phyloP scores from a whole-genome alignment of 2,888 invertebrate species.

The Dynastes tityus region DNA sequence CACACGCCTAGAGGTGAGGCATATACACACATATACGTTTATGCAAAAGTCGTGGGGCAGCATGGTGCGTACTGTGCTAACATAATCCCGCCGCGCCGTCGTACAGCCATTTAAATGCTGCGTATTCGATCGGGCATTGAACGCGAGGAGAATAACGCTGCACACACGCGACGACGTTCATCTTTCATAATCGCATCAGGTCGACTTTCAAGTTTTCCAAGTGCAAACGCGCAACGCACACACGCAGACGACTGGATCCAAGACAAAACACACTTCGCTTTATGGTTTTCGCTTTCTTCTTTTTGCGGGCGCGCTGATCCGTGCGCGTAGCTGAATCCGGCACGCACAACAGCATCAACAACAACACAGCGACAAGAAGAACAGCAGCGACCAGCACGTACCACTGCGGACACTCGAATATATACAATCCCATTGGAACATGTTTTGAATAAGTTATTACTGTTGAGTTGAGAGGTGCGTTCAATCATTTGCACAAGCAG shows the following conservation, averaged over 20 bases:
- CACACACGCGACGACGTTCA: conserved; percentile 51
- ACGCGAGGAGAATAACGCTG: conserved; percentile 50
- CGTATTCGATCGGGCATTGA: conserved; percentile 54
- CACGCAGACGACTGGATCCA: conserved; percentile 49
- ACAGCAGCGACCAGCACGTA: background rate
- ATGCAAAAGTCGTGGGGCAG: conserved; percentile 16
- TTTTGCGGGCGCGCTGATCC: conserved; percentile 49
- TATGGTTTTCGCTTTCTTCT: conserved; percentile 43
- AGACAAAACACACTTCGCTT: conserved; percentile 51
- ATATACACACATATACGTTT: background rate
- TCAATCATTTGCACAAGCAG: no score
- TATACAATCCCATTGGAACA: background rate
- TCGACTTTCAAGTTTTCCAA: conserved; percentile 57
- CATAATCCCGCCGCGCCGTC: conserved; percentile 17
- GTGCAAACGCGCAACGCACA: conserved; percentile 49
- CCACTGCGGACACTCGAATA: background rate
- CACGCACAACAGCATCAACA: conserved; percentile 49
- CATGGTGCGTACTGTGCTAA: conserved; percentile 9
- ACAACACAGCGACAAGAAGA: conserved; percentile 13
- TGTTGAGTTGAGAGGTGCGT: no score
- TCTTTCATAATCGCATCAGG: conserved; percentile 56
- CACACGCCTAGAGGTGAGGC: background rate
- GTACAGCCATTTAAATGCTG: conserved; percentile 47
- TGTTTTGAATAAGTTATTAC: no score
- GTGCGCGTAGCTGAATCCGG: conserved; percentile 47